Conservation (phyloP, 1,140 invertebrate genomes). For the Drosophila lacteicornis region DNA sequence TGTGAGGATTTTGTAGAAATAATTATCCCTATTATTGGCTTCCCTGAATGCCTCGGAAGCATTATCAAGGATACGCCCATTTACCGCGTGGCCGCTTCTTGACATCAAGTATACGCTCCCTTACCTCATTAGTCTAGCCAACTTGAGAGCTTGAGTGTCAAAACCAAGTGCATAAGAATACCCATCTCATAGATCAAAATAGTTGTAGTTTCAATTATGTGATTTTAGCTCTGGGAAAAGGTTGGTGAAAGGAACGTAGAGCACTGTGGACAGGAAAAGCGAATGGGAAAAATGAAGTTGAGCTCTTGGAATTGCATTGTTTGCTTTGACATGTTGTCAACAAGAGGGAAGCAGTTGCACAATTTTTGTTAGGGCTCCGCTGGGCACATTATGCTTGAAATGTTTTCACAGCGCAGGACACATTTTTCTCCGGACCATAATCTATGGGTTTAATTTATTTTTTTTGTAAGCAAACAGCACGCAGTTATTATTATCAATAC, state of each 20-base stretch:
- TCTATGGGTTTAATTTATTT: constrained; percentile 15
- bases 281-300: constrained; percentile 7
- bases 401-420: constrained; percentile 22
- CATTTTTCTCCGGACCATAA: constrained; percentile 5
- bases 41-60: not conserved
- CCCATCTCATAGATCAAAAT: not conserved
- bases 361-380: constrained; percentile 34
- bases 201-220: constrained; percentile 27
- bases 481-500: constrained; percentile 19
- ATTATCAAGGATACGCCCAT: not conserved
- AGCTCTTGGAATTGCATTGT: constrained; percentile 44
- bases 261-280: not conserved
- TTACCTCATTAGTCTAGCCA: not conserved
- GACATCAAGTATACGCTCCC: constrained; percentile 10
- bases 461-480: constrained; percentile 9
- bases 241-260: not conserved
- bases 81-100: not conserved
- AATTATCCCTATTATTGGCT: not conserved
- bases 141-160: not conserved
- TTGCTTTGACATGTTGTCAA: constrained; percentile 66
- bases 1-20: not conserved
- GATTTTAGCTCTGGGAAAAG: constrained; percentile 8
- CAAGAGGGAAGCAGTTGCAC: constrained; percentile 34
- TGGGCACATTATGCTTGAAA: constrained; percentile 46
- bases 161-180: not conserved